Evolutionary conservation across 2,797 vertebrate genomes (phyloP), one percentile per base, ranked within the genome.

Genomic region (Labeo calbasu): DNA sequence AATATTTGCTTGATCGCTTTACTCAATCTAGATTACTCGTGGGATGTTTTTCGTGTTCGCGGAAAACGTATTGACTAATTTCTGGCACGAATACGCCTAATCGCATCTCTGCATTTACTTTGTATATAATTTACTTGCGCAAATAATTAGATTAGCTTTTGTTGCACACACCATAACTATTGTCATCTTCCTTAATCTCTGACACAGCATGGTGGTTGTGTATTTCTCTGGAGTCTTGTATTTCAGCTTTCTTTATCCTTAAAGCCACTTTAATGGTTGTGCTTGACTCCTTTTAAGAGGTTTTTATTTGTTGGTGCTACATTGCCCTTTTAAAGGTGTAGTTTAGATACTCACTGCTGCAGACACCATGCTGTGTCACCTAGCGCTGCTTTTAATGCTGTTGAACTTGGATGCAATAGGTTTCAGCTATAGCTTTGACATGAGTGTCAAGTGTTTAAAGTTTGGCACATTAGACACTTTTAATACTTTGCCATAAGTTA

Each of bases 401-500:
- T 23, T 79, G n/a, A 71, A 63, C 11, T 36, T 51, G n/a, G 2
- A n/a, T 12, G 36, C n/a, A 65, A 32, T 78, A 11, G 21, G 17
- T 63, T 48, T 66, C 21, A 79, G 19, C 46, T 21, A 12, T 15
- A 63, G 25, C 17, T 79, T 78, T 78, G 11, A 65, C 77, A 28
- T 48, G 46, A 65, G 8, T 46, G 55, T 59, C 36, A 61, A 77
- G n/a, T 48, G 61, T 65, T 32, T 66, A 48, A 79, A 65, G 59
- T 59, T 66, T 5, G 59, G 43, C 23, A 61, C 40, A 50, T 50
- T 11, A n/a, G 25, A 73, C 46, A 63, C 59, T 40, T 36, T 82
- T 76, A 73, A 82, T 63, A 51, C 70, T 43, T 23, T 25, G 14
- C 10, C 81, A 65, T 75, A 53, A 66, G 61, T 43, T 73, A 63